Percentiles rank a stretch among this genome's conserved stretches.
Evolutionary conservation across 2,113 vertebrate genomes (phyloP).

Genomic region (Hyla sarda): DNA sequence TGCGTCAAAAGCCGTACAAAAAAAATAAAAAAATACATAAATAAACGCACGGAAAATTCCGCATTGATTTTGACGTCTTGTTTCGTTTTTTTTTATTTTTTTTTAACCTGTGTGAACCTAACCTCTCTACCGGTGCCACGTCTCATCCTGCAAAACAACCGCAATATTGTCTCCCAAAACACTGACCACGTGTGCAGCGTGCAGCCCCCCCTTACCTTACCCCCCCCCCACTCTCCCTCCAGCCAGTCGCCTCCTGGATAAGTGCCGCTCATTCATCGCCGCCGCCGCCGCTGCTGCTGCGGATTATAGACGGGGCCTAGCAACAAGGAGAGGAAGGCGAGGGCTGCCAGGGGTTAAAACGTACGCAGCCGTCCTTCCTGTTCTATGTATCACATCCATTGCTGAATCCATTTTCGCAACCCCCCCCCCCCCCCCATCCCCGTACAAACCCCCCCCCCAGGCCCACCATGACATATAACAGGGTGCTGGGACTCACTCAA

Average conservation of each 20-base stretch:
- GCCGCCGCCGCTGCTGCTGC: too few species aligned
- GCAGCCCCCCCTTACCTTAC: not conserved
- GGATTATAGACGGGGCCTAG: not conserved
- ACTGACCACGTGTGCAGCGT: conserved; percentile 25
- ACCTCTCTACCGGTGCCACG: not conserved
- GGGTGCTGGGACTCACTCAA: conserved; percentile 46
- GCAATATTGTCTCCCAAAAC: conserved; percentile 40
- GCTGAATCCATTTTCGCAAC: not conserved
- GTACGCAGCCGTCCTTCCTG: not conserved
- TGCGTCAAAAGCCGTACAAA: too few species aligned
- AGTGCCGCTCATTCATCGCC: conserved; percentile 3
- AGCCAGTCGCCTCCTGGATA: not conserved
- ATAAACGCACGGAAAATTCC: too few species aligned
- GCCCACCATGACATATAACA: not conserved
- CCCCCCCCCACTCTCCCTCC: not conserved
- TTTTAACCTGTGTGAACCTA: too few species aligned
- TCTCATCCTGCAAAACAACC: conserved; percentile 30
- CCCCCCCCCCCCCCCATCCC: not conserved
- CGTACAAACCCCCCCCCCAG: not conserved
- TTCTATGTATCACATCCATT: not conserved
- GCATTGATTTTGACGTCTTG: too few species aligned
- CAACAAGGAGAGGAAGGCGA: not conserved
- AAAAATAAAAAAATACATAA: too few species aligned
- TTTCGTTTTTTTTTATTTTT: too few species aligned
- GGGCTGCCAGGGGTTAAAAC: not conserved